Evolutionary conservation across 2,888 invertebrate genomes (phyloP), one percentile per base, ranked within the genome.

Genomic region (Diaprepes abbreviatus): DNA sequence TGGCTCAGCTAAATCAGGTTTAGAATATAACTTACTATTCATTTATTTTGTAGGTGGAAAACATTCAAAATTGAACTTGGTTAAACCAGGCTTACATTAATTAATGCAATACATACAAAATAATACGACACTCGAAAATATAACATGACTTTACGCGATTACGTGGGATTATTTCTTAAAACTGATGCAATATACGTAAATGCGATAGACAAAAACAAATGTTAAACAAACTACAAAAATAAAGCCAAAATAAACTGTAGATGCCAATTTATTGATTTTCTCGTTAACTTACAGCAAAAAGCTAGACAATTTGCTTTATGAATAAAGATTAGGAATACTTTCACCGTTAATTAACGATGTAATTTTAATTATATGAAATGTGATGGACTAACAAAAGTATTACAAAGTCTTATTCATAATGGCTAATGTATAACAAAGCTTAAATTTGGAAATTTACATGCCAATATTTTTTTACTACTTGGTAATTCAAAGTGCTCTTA

Each of bases 181-280:
- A 24, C 3, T 24, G 24, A 24, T 4, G 24, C 24, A 4, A 24
- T 3, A 24, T 5, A 24, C 3, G 5, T 24, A 24, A 24, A 24
- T 24, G 24, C 24, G 5, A 24, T 24, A 24, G 3, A 24, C 3
- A 24, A 24, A 24, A 24, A 24, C 24, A 24, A 43, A 3, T 43
- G n/a, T 43, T 43, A 38, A 38, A 36, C 33, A 38, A 59, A 59
- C 38, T 59, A 59, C 58, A 50, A 55, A 68, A 68, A 68, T 63
- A 68, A 68, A 68, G 63, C 63, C 62, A 63, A 57, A 48, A 31
- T 48, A 43, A 55, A 63, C 54, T 36, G 31, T 40, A 67, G 48
- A 57, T 35, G 45, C 36, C 50, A 63, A 57, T 68, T 68, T 68
- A 68, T 68, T 68, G 24, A 55, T 12, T 24, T 59, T 45, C 28